Base-by-base conservation (phyloP, 2,113 vertebrate species). In the Nothobranchius kuhntae region DNA sequence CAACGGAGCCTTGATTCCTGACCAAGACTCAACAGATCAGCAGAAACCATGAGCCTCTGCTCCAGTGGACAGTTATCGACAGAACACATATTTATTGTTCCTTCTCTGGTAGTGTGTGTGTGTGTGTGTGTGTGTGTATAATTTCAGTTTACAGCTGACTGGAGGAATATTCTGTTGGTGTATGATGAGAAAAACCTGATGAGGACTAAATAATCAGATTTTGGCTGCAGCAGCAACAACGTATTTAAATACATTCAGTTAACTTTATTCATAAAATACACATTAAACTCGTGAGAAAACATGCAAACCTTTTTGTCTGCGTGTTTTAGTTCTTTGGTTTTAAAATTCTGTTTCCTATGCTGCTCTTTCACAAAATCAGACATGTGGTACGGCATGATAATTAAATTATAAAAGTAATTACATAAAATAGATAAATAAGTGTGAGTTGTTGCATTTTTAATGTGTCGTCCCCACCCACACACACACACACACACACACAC, bases 51-150 rank as follows among this genome's bases (percentile, higher is more conserved):
- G 71, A 57, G 59, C 42, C 69, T 81, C 65, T 47, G 45, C 67
- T 53, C 26, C n/a, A 53, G 53, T 64, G 61, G 79, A 86, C 81
- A 78, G 72, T 61, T 87, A 89, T 89, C 13, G 86, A 86, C 82
- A 61, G 65, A 78, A 78, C 36, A 0, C 65, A 81, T 89, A 86
- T 89, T 87, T 89, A 86, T 63, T 58, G 74, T 7, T 46, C 13
- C 1, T 26, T 35, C 7, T 61, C 57, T 13, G 59, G 26, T 46
- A 45, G 38, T 40, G 38, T 40, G 38, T 30, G 30, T 30, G 30
- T 30, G 30, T 30, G 4, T 40, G 38, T 40, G 38, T 40, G 38
- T 68, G 68, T 75, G 74, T 70, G 67, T 53, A 13, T 59, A 21
- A 21, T 21, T 1, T 21, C 21, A 21, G 21, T 21, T 21, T 21